Conservation (phyloP, 2,888 invertebrate species). For the Dorcus parallelipipedus region DNA sequence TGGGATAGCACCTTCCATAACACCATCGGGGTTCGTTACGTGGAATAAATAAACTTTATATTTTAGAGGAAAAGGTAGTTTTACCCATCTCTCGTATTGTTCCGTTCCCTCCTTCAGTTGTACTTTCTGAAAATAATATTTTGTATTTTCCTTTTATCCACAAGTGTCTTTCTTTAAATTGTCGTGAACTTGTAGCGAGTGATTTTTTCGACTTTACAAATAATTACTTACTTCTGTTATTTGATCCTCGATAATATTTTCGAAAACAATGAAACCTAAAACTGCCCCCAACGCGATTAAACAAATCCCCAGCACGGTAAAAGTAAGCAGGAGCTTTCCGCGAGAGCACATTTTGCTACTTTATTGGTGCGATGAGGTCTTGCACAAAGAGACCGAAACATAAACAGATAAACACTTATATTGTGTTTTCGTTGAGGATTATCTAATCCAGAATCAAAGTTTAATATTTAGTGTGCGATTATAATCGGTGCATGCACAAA, state of each 20-base stretch:
- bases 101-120: constrained; percentile 42
- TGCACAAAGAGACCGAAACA: too few species aligned
- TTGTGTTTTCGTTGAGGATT: too few species aligned
- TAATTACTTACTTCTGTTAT: constrained; percentile 1
- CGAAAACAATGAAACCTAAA: constrained; percentile 1
- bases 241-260: not conserved
- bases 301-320: not conserved
- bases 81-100: constrained; percentile 46
- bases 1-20: constrained; percentile 45
- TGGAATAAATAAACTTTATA: constrained; percentile 51
- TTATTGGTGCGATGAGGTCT: too few species aligned
- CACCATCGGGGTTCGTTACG: constrained; percentile 48
- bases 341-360: not conserved
- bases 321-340: not conserved
- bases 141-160: not conserved
- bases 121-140: constrained; percentile 36
- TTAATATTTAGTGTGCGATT: too few species aligned
- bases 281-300: not conserved
- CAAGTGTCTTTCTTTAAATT: too few species aligned
- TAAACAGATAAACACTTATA: too few species aligned
- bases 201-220: too few species aligned
- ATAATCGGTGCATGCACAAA: too few species aligned
- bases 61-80: constrained; percentile 48
- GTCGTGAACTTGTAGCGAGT: too few species aligned
- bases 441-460: too few species aligned